Percentiles rank a stretch among this genome's conserved stretches.
Evolutionary conservation across 2,113 vertebrate genomes (phyloP).

Genomic region (Hepsetus odoe): DNA sequence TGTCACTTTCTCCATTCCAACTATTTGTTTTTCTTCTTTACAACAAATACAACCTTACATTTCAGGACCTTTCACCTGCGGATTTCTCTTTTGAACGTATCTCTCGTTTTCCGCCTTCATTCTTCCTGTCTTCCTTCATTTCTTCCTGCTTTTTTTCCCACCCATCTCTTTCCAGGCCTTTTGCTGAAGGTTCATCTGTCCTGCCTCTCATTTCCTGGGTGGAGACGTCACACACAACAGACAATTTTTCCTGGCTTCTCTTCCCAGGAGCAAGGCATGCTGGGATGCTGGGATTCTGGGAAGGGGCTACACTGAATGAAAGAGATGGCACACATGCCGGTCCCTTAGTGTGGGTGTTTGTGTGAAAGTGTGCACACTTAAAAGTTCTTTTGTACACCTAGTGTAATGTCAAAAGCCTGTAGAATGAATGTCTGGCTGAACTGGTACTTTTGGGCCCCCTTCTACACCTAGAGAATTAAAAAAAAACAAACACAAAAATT

Average conservation of each 20-base stretch:
- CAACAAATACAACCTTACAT: background rate
- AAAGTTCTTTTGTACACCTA: slow-evolving; percentile 15
- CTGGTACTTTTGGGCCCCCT: slow-evolving; percentile 58
- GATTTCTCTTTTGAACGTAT: background rate
- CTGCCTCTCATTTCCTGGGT: slow-evolving; percentile 1
- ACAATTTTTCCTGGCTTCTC: slow-evolving; percentile 43
- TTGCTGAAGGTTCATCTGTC: slow-evolving; percentile 30
- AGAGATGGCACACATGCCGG: slow-evolving; percentile 3
- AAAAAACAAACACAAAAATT: background rate
- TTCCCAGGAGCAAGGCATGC: slow-evolving; percentile 59
- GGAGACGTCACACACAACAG: slow-evolving; percentile 11
- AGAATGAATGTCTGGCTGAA: slow-evolving; percentile 64
- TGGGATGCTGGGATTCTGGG: slow-evolving; percentile 40
- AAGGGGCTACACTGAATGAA: slow-evolving; percentile 39
- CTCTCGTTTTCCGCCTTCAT: background rate
- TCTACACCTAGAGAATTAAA: slow-evolving; percentile 65
- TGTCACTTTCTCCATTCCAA: background rate
- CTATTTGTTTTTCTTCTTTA: slow-evolving; percentile 1
- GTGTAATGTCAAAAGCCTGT: slow-evolving; percentile 73
- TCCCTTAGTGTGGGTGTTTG: slow-evolving; percentile 29
- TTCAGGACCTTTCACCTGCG: background rate
- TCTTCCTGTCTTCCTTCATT: background rate
- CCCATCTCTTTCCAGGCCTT: background rate
- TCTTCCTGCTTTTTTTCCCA: background rate
- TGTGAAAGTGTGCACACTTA: background rate